Evolutionary conservation across 2,888 invertebrate genomes (phyloP), one percentile per base, ranked within the genome.

Genomic region (Coecobrya sp.): DNA sequence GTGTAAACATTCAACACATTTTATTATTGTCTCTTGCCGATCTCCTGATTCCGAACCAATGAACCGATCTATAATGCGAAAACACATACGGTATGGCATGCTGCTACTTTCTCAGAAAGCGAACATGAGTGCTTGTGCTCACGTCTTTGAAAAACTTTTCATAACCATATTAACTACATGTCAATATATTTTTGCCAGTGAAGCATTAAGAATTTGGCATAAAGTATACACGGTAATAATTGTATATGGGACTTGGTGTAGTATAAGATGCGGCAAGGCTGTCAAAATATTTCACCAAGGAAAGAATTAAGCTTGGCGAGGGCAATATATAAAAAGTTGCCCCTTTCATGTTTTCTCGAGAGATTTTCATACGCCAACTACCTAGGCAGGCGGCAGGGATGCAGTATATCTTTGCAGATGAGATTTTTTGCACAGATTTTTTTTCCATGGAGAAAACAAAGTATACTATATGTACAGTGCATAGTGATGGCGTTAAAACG

Each of bases 1-100:
- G 55, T 79, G 87, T 65, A 87, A 87, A 87, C 87, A 87, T 27
- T 87, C 52, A 11, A 10, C 55, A 59, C 70, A 86, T 79, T 87
- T 87, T 87, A 42, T 87, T 87, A 36, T 65, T 87, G 55, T 81
- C 79, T 86, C 62, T 42, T 22, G 11, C 59, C 55, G 36, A 52
- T 62, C 79, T 55, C 70, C 42, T 5, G 49, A 79, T 79, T 88
- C 81, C 88, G 52, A 81, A 52, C 81, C 88, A 81, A 45, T 88
- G 88, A 88, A 30, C 81, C 52, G 88, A 19, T 11, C 7, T 16
- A 55, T 19, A 10, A 73, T 59, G 7, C 52, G n/a, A 45, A 25
- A 52, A 36, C 11, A 55, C 49, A 81, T 30, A 55, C 27, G n/a
- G n/a, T 70, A 70, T 16, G 11, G 8, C 19, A 70, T 25, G 30